Percentiles rank a stretch among this genome's conserved stretches.
Conservation (phyloP, 2,888 invertebrate genomes). For the Archips xylosteana region DNA sequence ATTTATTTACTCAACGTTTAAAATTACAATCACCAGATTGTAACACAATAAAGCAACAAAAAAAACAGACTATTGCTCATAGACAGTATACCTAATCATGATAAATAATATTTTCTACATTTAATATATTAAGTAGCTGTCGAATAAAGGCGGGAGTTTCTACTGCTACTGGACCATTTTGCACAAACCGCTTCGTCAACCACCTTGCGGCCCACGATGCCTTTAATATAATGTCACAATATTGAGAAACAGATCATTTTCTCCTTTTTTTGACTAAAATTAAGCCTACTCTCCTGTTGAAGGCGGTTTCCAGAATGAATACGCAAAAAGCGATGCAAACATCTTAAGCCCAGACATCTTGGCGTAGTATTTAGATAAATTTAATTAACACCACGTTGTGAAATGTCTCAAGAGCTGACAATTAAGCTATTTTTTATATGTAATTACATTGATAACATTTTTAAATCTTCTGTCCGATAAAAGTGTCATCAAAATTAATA, state of each 20-base stretch:
- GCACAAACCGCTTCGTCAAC: neutral
- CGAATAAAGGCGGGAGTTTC: too few species aligned
- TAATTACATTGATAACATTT: conserved; percentile 10
- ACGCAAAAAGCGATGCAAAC: neutral
- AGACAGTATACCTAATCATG: neutral
- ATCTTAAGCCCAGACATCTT: neutral
- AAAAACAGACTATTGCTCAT: neutral
- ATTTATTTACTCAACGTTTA: neutral
- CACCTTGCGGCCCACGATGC: neutral
- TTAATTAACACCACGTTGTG: conserved; percentile 12
- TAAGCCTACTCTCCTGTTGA: neutral
- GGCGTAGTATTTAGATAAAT: conserved; percentile 7
- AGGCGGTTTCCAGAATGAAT: conserved; percentile 4
- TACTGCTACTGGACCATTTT: neutral
- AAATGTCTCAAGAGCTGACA: neutral
- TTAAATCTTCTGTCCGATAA: conserved; percentile 14
- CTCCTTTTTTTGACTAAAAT: neutral
- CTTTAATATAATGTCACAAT: neutral
- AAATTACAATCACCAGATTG: neutral
- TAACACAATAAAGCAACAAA: neutral
- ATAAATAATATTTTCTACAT: neutral
- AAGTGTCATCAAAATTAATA: neutral
- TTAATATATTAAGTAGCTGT: too few species aligned
- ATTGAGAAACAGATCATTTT: neutral
- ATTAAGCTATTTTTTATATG: neutral